Base-by-base conservation (phyloP, 2,888 invertebrate species). In the Caenorhabditis doughertyi region DNA sequence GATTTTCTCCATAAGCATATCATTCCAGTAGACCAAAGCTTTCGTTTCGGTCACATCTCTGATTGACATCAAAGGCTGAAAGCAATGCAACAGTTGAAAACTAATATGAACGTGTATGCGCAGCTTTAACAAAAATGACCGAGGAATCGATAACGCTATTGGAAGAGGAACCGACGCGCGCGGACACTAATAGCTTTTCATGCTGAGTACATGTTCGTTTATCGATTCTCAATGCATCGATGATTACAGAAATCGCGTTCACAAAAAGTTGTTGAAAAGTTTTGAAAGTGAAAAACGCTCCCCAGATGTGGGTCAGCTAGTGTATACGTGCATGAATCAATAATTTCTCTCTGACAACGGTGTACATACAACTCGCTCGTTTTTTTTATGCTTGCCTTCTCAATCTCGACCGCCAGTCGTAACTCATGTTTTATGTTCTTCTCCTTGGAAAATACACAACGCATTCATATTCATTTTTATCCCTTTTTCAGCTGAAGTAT, bases 1-100 rank as follows among this genome's bases (percentile, higher is more conserved):
- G 27, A 83, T 83, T 11, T 58, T 67, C 42, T 25, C 27, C 83
- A 83, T 83, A 3, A 83, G 47, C 1, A 71, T 23, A 16, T 71
- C 65, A 62, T 83, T 83, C 21, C 18, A 16, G 53, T 79, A 79
- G n/a, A 83, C 47, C n/a, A 11, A 13, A 1, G 42, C 44, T 2
- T 5, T 35, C 7, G 65, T 16, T 65, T 51, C 51, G 8, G 18
- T 44, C 2, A 27, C 51, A 35, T 51, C n/a, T 21, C 16, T 21
- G 35, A 25, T 25, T 32, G 35, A 9, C 65, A 51, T 65, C 16
- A 23, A n/a, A 35, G 0, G 13, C 60, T 62, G 60, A 21, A 62
- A 62, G 35, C 3, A 21, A 9, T 3, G 5, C 16, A 16, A 42
- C 0, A 42, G 3, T 18, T 55, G n/a, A 25, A 51, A 25, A 25